Percentiles rank a stretch among this genome's conserved stretches.
Evolutionary conservation across 2,888 invertebrate species (phyloP).

Genomic region (Pterobdella sp.): DNA sequence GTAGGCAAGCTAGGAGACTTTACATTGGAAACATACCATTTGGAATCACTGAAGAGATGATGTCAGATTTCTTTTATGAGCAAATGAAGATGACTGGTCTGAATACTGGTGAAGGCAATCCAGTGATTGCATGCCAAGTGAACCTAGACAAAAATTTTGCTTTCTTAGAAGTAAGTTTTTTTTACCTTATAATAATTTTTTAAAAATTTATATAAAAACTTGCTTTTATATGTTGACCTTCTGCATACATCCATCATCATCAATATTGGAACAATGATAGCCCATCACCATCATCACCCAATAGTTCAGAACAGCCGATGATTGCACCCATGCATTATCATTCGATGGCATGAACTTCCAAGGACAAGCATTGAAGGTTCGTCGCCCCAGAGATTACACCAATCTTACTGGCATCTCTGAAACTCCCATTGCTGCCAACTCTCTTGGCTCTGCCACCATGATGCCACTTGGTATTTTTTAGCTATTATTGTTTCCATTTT

Average conservation of each 20-base stretch:
- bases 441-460: constrained; percentile 6
- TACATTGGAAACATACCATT: constrained; percentile 97
- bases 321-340: constrained; percentile 97
- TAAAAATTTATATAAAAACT: neutral
- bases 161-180: constrained; percentile 83
- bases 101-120: constrained; percentile 93
- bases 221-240: neutral
- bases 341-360: constrained; percentile 98
- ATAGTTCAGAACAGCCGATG: constrained; percentile 85
- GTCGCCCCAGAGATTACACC: constrained; percentile 94
- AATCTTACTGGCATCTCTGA: constrained; percentile 92
- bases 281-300: neutral
- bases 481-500: neutral
- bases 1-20: constrained; percentile 76
- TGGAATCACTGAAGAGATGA: constrained; percentile 78
- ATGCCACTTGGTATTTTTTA: neutral
- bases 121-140: constrained; percentile 95
- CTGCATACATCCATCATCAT: neutral
- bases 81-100: constrained; percentile 95
- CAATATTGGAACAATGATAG: too few species aligned
- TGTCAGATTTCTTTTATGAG: constrained; percentile 97
- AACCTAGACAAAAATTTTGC: constrained; percentile 99
- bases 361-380: constrained; percentile 86
- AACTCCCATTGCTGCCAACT: constrained; percentile 74
- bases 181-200: too few species aligned